phyloP scores from a whole-genome alignment of 2,888 invertebrate species.

The Caenorhabditis sulstoni region DNA sequence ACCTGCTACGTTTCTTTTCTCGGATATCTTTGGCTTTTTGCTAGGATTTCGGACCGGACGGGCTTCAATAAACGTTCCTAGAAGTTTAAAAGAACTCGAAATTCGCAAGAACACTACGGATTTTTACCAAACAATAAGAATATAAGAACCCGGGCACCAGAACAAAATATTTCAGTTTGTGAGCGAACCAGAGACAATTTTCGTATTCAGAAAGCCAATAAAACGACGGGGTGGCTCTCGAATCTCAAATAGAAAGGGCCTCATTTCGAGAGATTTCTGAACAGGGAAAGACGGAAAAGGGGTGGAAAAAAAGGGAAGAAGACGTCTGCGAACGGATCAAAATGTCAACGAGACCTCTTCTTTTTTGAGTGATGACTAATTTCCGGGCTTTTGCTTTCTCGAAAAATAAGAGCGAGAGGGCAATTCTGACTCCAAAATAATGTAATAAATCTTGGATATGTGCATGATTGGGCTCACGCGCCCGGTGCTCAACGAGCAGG shows the following conservation, averaged over 20 bases:
- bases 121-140: too few relatives aligned
- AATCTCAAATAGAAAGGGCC: neutral
- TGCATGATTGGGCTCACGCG: neutral
- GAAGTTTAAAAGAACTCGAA: too few relatives aligned
- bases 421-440: neutral
- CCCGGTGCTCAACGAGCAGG: neutral
- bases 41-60: too few relatives aligned
- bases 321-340: slow-evolving; percentile 1
- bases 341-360: slow-evolving; percentile 9
- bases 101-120: too few relatives aligned
- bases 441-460: neutral
- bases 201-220: slow-evolving; percentile 2
- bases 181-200: too few relatives aligned
- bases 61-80: too few relatives aligned
- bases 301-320: neutral
- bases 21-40: too few relatives aligned
- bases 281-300: neutral
- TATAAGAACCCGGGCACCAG: too few relatives aligned
- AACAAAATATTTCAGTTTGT: too few relatives aligned
- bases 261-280: slow-evolving; percentile 11
- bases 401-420: neutral
- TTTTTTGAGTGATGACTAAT: slow-evolving; percentile 10
- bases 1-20: neutral
- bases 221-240: neutral
- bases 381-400: neutral